Base-by-base conservation (phyloP, 2,797 vertebrate genomes). In the Cirrhinus mrigala region DNA sequence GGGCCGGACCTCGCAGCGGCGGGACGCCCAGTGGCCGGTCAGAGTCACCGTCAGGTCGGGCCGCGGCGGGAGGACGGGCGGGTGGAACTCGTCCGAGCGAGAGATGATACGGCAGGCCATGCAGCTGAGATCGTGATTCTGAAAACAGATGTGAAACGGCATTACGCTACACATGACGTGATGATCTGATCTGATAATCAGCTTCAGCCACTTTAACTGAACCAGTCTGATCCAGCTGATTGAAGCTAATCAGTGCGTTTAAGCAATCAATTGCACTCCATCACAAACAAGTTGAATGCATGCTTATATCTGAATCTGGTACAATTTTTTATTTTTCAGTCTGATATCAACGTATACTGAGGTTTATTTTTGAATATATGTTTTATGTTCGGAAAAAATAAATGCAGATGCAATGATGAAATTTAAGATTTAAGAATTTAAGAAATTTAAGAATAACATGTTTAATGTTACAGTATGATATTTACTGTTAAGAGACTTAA, bases 1-100 rank as follows among this genome's bases (percentile, higher is more conserved):
- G 0, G 98, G 98, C 0, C 98, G 97, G 7, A 99, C 97, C 92
- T 99, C 98, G 0, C 98, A 99, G 87, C 96, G 97, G 92, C 98
- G 98, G 91, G 98, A 99, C 90, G 97, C 98, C 98, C 98, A 99
- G 91, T 99, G 97, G 0, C 98, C 98, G 0, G 97, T 97, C 56
- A 99, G 90, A 0, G 96, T 96, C 0, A 99, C 96, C 0, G 96
- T 95, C 88, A 98, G 94, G 90, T 99, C 98, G 0, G 96, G 95
- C 50, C 95, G 96, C 0, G 96, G 97, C 1, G 97, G 96, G 81
- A 99, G 92, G 91, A 98, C 95, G 40, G 98, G 98, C 0, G 98
- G 98, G 84, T 96, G 97, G 85, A 97, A 93, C 92, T 97, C 97
- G 0, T 99, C 97, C 0, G 98, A 98, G 48, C 96, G 96, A 86